phyloP scores from a whole-genome alignment of 2,113 vertebrate species.

The Zapornia atra region DNA sequence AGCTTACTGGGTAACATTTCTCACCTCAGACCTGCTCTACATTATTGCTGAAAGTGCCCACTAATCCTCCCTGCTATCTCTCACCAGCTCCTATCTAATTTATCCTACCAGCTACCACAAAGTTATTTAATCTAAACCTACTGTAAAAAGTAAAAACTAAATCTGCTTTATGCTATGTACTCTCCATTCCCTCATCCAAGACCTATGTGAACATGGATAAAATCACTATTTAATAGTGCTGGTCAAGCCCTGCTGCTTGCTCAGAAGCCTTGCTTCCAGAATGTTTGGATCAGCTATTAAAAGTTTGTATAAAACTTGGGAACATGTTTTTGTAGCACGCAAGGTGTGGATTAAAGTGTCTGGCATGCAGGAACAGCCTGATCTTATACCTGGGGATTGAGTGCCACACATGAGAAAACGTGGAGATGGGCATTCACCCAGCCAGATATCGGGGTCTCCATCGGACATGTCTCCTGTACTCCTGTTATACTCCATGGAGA shows the following conservation, averaged over 20 bases:
- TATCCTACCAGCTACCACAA: neutral
- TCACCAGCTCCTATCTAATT: neutral
- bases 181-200: neutral
- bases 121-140: conserved; percentile 23
- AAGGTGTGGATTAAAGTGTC: neutral
- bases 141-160: neutral
- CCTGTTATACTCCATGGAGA: neutral
- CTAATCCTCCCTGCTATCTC: conserved; percentile 9
- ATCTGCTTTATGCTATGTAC: neutral
- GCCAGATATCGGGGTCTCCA: fast-evolving
- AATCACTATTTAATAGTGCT: conserved; percentile 43
- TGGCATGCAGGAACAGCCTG: neutral
- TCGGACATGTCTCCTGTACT: neutral
- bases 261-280: neutral
- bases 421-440: neutral
- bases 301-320: neutral
- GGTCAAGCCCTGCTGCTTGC: conserved; percentile 57
- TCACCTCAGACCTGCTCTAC: neutral
- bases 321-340: neutral
- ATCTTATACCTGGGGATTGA: neutral
- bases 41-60: neutral
- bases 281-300: conserved; percentile 36
- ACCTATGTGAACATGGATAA: conserved; percentile 43
- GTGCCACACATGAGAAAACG: fast-evolving
- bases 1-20: neutral